Percentiles rank a stretch among this genome's conserved stretches.
These are phyloP conservation scores for Rhabdornis inornatus DNA, from an alignment of 2,113 vertebrate genomes.

Conservation along the genomic window DNA sequence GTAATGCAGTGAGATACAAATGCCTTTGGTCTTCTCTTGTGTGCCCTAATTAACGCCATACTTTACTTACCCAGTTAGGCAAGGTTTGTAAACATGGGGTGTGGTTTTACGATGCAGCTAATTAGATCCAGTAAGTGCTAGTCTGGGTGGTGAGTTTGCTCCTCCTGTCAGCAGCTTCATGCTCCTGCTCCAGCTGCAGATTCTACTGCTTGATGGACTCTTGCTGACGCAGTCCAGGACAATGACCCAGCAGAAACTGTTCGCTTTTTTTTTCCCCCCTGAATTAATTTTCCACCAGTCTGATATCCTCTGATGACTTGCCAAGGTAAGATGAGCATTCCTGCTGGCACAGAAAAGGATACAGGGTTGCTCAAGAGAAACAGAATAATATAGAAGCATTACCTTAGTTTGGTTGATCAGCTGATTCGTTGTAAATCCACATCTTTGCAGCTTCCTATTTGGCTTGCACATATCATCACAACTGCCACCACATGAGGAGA, in stretches of 20 bases:
- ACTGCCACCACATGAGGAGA: neutral
- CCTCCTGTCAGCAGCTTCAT: neutral
- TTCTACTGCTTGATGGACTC: neutral
- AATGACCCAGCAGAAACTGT: constrained; percentile 25
- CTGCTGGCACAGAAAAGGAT: neutral
- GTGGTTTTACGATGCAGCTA: neutral
- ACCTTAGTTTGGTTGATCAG: neutral
- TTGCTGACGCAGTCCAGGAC: neutral
- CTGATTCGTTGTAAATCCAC: neutral
- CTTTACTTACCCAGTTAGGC: neutral
- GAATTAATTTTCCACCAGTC: neutral
- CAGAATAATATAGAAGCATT: neutral
- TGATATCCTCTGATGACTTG: neutral
- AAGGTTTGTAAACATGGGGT: neutral
- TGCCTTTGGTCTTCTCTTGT: neutral
- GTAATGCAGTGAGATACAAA: neutral
- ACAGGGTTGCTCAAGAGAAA: neutral
- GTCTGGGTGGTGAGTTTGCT: neutral
- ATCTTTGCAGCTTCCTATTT: neutral
- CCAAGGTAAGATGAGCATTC: neutral
- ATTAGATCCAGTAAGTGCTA: neutral
- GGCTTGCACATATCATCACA: neutral
- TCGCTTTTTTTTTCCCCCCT: fast-evolving
- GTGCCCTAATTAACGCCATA: neutral
- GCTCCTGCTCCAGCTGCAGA: neutral